These are phyloP conservation scores for Malthinus seriepunctatus DNA, from an alignment of 2,888 invertebrate species.

Conservation along the genomic window DNA sequence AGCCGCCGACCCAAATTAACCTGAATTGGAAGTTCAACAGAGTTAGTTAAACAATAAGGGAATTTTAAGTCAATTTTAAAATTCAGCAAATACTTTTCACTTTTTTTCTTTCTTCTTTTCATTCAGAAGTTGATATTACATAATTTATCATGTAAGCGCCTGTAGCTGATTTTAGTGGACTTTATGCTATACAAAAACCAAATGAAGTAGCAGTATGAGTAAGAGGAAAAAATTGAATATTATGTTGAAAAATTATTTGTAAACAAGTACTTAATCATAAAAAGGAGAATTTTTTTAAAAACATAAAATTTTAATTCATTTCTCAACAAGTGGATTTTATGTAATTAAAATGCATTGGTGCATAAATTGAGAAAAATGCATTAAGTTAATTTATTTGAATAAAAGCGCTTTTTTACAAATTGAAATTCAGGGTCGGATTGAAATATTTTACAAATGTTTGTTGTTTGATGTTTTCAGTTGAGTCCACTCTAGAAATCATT, in stretches of 20 bases:
- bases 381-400: no score
- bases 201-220: slow-evolving; percentile 18
- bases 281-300: background rate
- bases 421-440: no score
- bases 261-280: slow-evolving; percentile 21
- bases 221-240: slow-evolving; percentile 16
- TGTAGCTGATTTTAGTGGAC: slow-evolving; percentile 7
- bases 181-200: background rate
- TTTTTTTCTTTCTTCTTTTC: no score
- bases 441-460: no score
- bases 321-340: background rate
- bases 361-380: slow-evolving; percentile 1
- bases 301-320: slow-evolving; percentile 14
- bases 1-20: no score
- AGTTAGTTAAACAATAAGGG: no score
- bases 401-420: no score
- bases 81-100: background rate
- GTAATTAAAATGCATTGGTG: background rate
- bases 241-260: slow-evolving; percentile 14
- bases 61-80: background rate
- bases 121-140: background rate
- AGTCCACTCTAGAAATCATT: no score
- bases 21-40: no score
- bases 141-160: slow-evolving; percentile 19
- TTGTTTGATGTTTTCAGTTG: no score